Base-by-base conservation (phyloP, 2,113 vertebrate species). In the Indicator indicator region DNA sequence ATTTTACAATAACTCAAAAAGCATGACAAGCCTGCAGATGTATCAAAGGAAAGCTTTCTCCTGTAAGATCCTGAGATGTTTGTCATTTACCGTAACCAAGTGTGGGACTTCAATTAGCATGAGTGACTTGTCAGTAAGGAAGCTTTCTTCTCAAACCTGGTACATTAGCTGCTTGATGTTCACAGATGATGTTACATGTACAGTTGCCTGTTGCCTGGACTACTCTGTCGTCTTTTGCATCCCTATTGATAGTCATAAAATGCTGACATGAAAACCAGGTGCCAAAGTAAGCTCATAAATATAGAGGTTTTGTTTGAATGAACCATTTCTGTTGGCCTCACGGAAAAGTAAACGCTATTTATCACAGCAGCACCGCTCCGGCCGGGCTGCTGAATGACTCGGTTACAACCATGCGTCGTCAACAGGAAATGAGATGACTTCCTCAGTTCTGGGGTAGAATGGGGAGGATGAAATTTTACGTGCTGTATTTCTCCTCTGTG, bases 111-210 rank as follows among this genome's bases (percentile, higher is more conserved):
- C 87, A 95, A 68, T 96, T 97, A 94, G 88, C 54, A 11, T 83
- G 74, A 94, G 72, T 86, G 85, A 96, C 90, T 96, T 94, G 91
- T 97, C 83, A 91, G 91, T 59, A 28, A 86, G 82, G 77, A 92
- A 64, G 67, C 95, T 96, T 97, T 97, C 68, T 92, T 97, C 93
- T 98, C 71, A 27, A 48, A 92, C 86, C 90, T 15, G 44, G 68
- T 93, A 70, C 83, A 52, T 94, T 64, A 95, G 75, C 40, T 15
- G 15, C 90, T 95, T 95, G 93, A 89, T 95, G 67, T 76, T 89
- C 10, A 10, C 15, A 5, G 83, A 42, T 88, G 68, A 95, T 87
- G 63, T 59, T 93, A 79, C 60, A 56, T 58, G 56, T 76, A 76
- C 88, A 90, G 92, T 80, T 95, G 62, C 86, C 78, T 95, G 89